Evolutionary conservation across 2,113 vertebrate species (phyloP), one percentile per base, ranked within the genome.

Genomic region (Psephotus haematonotus): DNA sequence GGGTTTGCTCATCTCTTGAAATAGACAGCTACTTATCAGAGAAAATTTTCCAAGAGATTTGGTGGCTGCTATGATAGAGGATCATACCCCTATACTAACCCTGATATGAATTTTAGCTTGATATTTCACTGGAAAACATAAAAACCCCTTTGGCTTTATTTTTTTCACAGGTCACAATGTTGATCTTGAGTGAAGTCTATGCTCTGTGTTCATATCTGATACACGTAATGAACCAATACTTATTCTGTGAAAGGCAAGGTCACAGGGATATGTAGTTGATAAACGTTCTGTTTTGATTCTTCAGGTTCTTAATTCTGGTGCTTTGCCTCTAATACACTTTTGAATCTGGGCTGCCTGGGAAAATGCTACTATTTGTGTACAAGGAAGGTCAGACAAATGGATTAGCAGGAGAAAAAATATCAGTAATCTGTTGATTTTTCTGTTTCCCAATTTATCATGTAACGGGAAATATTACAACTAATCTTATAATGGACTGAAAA

Each of bases 281-380:
- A 93, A 95, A 88, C 81, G 44, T 20, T 82, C 20, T 85, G 53
- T 20, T 86, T 88, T 92, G 78, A 79, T 71, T 52, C 15, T 95
- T 90, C 75, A 20, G 23, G 35, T 84, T 91, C 85, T 88, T 78
- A 82, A 59, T 65, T 93, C 55, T 41, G 47, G 18, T 80, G 17
- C 47, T 93, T 93, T 94, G 43, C 74, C 33, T 86, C 33, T 91
- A 95, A 95, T 88, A 62, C 84, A 96, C 37, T 86, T 95, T 62
- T 77, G 53, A 88, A 72, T 69, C 55, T 53, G 33, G 16, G 60
- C 18, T 89, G 35, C 59, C 67, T 35, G 19, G 25, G 11, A 41
- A 81, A 93, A 71, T 77, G 41, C 24, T 76, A 44, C 23, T 86
- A n/a, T 52, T 90, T 80, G 33, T 68, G 33, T 68, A 41, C 50